Base-by-base conservation (phyloP, 1,140 invertebrate species). In the Notospermus geniculatus region DNA sequence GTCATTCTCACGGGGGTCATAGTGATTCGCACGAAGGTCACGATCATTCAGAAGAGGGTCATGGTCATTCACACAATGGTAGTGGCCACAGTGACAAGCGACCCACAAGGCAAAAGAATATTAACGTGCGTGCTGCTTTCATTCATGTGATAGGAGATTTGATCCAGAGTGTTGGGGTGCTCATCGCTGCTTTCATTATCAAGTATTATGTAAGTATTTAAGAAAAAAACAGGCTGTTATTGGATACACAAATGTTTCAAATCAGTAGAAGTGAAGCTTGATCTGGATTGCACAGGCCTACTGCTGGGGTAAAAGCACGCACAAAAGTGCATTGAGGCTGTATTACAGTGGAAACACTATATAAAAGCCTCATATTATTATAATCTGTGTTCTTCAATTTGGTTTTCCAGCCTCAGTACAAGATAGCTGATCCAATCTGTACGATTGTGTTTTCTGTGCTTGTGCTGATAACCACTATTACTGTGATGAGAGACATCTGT, bases 121-220 rank as follows among this genome's bases (percentile, higher is more conserved):
- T 99, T 71, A 98, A 98, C 81, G 93, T 98, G 4, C 85, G 93
- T 65, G 97, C 97, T 1, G 97, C 97, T 19, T 93, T 95, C 76
- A 94, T 99, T 60, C 97, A 99, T 79, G 95, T 98, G 17, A 74
- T 99, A 32, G 97, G 96, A 0, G 97, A 99, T 83, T 91, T 98
- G 69, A 85, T 98, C 59, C 97, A 99, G 83, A 97, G 93, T 81
- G 84, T 95, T 64, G 97, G 97, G 0, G 97, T 99, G 1, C 88
- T 98, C 60, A 81, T 97, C 9, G 96, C 96, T 0, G 94, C 96
- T 17, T 78, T 96, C 54, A 86, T 97, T 27, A 97, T 98, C 66
- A 97, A 92, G 79, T 94, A 89, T 75, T 88, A 92, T 85, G 92
- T 94, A 84, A 86, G 85, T 66, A 13, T 69, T 52, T 36, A 17